Base-by-base conservation (phyloP, 2,113 vertebrate species). In the Piaya cayana region DNA sequence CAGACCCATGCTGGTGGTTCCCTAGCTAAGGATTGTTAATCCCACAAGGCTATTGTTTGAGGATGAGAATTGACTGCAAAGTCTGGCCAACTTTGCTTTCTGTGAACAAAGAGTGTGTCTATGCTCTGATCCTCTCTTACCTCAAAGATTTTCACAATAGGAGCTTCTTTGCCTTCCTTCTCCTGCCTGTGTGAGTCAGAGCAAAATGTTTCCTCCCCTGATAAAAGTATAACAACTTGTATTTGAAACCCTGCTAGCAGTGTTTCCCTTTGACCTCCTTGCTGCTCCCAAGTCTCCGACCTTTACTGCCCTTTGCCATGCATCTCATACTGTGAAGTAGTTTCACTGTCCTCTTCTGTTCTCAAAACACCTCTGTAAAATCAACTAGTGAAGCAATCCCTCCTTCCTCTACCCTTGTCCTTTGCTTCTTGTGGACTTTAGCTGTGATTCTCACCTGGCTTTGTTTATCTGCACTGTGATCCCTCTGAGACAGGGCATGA, bases 1-100 rank as follows among this genome's bases (percentile, higher is more conserved):
- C 87, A 95, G 91, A 55, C 69, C 43, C 94, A 82, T 95, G 90
- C 65, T 95, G 82, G 63, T 78, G 15, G 70, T 45, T 92, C 36
- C 79, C 90, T 90, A 82, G 82, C 70, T 84, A 83, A 74, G 60
- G 76, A 93, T 82, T 75, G 19, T 72, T 94, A 75, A 94, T 81
- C 88, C 79, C 82, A 64, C 80, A 63, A 53, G 39, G 69, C 60
- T 53, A n/a, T 92, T 94, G 69, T 94, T 88, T 94, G 93, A 83
- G 58, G 82, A 80, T 75, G 49, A 88, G 69, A 93, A 93, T 71
- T 84, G 52, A 53, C 77, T 62, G 60, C n/a, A 64, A 72, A 93
- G 69, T 53, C 50, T 70, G 80, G 76, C 76, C 79, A 86, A 15
- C 64, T 93, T 78, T 42, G 29, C 75, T 81, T 89, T 90, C 68